Evolutionary conservation across 2,113 vertebrate species (phyloP).

Genomic region (Naja naja): DNA sequence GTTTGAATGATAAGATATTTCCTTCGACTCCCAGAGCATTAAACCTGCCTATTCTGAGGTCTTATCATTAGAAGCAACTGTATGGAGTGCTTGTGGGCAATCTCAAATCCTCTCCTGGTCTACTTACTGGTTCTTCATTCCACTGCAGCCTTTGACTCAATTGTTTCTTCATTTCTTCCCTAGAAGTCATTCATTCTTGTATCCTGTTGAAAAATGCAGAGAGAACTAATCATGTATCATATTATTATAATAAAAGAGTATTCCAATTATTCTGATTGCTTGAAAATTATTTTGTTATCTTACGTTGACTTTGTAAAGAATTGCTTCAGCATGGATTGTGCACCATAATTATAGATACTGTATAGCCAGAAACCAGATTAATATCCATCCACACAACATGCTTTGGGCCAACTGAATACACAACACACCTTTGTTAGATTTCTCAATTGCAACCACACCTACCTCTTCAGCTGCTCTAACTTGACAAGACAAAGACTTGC

Average conservation of each 20-base stretch:
- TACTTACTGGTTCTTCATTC: background rate
- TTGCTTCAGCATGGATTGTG: background rate
- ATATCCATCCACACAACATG: background rate
- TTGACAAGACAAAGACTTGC: background rate
- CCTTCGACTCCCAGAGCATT: background rate
- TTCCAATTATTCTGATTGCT: background rate
- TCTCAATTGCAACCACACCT: background rate
- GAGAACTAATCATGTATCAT: background rate
- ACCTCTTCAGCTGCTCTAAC: background rate
- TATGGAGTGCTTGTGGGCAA: background rate
- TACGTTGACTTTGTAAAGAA: background rate
- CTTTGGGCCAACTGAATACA: background rate
- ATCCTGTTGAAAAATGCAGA: background rate
- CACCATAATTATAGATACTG: background rate
- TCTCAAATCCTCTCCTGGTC: background rate
- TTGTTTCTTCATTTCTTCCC: background rate
- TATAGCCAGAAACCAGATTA: background rate
- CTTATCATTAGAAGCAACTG: background rate
- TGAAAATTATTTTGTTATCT: background rate
- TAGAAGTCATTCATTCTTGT: background rate
- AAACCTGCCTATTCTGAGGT: background rate
- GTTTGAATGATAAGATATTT: background rate
- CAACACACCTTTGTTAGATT: background rate
- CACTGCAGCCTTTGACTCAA: background rate
- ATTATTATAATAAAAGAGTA: background rate